Evolutionary conservation across 2,113 vertebrate genomes (phyloP).

Genomic region (Nesogale talazaci): DNA sequence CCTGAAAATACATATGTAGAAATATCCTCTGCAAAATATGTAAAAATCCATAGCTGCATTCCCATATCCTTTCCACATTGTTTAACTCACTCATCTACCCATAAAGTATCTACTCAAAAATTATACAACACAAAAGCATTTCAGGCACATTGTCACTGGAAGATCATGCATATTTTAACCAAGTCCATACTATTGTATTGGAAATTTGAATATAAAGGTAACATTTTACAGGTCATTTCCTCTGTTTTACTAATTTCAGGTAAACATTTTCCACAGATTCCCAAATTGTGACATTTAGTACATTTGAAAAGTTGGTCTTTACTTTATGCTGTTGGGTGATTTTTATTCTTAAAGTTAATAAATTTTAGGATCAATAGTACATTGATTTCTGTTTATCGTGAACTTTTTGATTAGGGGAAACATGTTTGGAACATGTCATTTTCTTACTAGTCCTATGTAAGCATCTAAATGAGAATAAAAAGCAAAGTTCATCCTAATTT

Average conservation of each 20-base stretch:
- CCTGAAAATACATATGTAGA: neutral
- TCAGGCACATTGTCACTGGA: neutral
- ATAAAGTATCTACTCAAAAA: neutral
- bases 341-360: constrained; percentile 30
- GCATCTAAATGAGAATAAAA: neutral
- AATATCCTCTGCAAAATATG: neutral
- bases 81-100: neutral
- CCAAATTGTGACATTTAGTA: neutral
- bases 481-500: neutral
- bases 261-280: neutral
- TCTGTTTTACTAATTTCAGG: constrained; percentile 19
- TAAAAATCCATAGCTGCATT: neutral
- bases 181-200: neutral
- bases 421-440: neutral
- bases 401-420: neutral
- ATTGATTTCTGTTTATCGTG: constrained; percentile 24
- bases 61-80: neutral
- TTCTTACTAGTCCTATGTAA: neutral
- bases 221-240: neutral
- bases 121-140: neutral
- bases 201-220: neutral
- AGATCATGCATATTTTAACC: neutral
- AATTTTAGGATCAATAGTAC: neutral
- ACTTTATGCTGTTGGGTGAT: constrained; percentile 9
- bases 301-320: neutral